Evolutionary conservation across 2,797 vertebrate genomes (phyloP).

Genomic region (Enoplosus armatus): DNA sequence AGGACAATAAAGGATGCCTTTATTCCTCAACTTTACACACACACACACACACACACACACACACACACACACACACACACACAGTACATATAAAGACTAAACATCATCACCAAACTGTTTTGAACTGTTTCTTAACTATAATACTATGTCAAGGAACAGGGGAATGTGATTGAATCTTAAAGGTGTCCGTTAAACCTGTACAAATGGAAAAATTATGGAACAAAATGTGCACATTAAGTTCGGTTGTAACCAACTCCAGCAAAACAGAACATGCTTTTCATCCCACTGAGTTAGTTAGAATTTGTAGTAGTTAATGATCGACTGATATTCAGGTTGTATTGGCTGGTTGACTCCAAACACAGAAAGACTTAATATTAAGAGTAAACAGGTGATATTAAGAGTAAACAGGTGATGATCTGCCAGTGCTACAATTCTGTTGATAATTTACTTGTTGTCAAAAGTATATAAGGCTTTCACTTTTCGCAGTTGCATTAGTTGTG

Average conservation of each 20-base stretch:
- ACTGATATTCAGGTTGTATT: neutral
- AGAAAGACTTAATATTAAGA: neutral
- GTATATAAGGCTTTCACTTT: too few species aligned
- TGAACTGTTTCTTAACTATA: neutral
- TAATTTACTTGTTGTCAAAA: neutral
- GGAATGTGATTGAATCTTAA: neutral
- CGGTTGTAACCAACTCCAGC: neutral
- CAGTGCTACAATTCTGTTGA: neutral
- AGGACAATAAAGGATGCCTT: conserved; percentile 18
- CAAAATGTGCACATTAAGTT: neutral
- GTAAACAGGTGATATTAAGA: neutral
- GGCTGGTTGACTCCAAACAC: neutral
- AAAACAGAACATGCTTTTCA: neutral
- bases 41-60: neutral
- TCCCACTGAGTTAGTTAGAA: neutral
- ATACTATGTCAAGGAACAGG: neutral
- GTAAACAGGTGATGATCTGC: neutral
- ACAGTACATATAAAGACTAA: neutral
- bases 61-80: neutral
- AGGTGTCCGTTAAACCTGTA: neutral
- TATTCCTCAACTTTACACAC: neutral
- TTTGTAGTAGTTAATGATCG: conserved; percentile 13
- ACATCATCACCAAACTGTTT: conserved; percentile 5
- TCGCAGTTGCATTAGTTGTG: too few species aligned
- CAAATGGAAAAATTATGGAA: too few species aligned